Conservation (phyloP, 35 echinoderm and acorn worm genomes). For the Eucidaris tribuloides region DNA sequence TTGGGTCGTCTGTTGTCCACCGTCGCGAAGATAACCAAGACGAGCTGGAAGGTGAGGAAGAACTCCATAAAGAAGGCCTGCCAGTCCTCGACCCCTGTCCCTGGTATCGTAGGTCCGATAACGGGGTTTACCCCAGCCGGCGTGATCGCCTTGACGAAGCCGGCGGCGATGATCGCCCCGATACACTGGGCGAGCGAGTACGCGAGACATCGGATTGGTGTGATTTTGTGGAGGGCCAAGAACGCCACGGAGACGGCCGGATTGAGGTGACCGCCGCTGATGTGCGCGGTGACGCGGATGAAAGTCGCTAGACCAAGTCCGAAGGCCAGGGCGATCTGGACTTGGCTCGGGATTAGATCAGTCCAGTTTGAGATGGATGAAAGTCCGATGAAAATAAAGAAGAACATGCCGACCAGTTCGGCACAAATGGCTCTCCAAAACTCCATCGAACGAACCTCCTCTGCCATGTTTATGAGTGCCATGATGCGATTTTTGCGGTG, state of each 20-base stretch:
- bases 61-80: conserved; percentile 78
- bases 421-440: conserved; percentile 78
- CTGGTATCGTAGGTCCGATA: conserved; percentile 40
- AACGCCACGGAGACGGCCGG: conserved; percentile 82
- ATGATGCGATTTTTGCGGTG: too few relatives aligned
- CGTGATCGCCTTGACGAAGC: conserved; percentile 36
- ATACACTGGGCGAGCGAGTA: conserved; percentile 71
- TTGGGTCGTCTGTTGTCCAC: conserved; percentile 58
- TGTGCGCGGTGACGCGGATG: conserved; percentile 72
- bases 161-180: conserved; percentile 59
- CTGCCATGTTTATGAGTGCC: conserved; percentile 12
- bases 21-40: conserved; percentile 84
- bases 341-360: neutral
- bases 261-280: conserved; percentile 91
- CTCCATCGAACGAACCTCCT: conserved; percentile 32
- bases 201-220: conserved; percentile 45
- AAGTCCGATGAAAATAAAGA: conserved; percentile 78
- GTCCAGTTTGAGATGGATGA: conserved; percentile 3
- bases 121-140: neutral
- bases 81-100: neutral
- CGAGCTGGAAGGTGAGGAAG: conserved; percentile 75
- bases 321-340: conserved; percentile 75
- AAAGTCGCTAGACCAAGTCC: conserved; percentile 88
- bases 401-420: conserved; percentile 66
- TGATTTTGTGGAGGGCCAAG: conserved; percentile 49